Conservation (phyloP, 2,888 invertebrate species). For the Sylvicola cinctus region DNA sequence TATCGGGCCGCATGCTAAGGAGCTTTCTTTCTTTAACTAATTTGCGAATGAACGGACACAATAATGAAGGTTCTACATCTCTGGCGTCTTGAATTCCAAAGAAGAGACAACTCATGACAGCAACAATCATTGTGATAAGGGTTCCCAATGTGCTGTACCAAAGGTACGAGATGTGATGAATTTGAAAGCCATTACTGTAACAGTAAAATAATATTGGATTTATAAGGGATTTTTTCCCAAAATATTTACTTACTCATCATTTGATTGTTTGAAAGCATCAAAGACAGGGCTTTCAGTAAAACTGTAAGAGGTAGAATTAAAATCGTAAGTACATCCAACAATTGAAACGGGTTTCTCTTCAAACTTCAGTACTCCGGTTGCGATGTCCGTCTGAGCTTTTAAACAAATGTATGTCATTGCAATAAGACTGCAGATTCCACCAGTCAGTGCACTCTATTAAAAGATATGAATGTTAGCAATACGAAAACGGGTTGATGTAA, state of each 20-base stretch:
- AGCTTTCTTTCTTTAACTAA: neutral
- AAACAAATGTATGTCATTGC: conserved; percentile 49
- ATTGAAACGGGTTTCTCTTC: conserved; percentile 31
- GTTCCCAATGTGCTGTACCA: conserved; percentile 46
- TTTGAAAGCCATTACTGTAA: conserved; percentile 3
- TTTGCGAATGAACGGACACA: conserved; percentile 41
- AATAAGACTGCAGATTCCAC: conserved; percentile 39
- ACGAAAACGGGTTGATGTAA: conserved; percentile 1
- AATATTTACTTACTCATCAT: neutral
- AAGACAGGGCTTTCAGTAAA: neutral
- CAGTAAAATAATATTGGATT: neutral
- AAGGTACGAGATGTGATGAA: conserved; percentile 48
- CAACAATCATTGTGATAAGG: conserved; percentile 32
- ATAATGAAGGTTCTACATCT: conserved; percentile 34
- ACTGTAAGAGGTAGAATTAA: conserved; percentile 1
- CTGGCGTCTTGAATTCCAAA: conserved; percentile 29
- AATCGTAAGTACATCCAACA: conserved; percentile 26
- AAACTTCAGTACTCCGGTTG: conserved; percentile 34
- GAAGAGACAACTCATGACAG: conserved; percentile 32
- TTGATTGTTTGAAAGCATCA: neutral
- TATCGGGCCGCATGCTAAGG: neutral
- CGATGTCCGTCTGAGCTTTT: conserved; percentile 45
- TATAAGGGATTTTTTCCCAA: neutral
- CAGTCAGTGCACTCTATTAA: conserved; percentile 42
- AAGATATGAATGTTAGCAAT: too few species aligned